Evolutionary conservation across 2,113 vertebrate species (phyloP).

Genomic region (Rhinolophus sinicus): DNA sequence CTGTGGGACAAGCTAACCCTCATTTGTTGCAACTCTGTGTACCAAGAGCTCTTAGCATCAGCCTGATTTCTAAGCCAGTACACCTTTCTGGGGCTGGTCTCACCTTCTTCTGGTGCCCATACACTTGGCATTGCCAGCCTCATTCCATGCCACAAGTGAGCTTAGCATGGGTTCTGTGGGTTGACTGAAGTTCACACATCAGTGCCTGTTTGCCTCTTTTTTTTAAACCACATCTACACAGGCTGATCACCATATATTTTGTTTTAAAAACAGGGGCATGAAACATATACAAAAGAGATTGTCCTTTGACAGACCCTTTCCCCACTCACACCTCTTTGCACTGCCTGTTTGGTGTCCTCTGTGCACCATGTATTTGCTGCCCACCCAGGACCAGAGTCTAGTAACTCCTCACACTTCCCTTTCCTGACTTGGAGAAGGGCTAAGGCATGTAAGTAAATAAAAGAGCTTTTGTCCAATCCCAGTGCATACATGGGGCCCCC

Average conservation of each 20-base stretch:
- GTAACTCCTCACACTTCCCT: conserved; percentile 5
- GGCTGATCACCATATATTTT: not conserved
- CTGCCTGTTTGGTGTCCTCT: not conserved
- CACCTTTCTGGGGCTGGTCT: not conserved
- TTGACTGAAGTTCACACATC: not conserved
- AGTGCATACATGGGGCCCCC: not conserved
- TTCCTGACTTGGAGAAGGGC: not conserved
- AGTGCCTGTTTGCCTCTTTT: not conserved
- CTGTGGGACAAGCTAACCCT: not conserved
- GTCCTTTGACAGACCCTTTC: not conserved
- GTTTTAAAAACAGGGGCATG: not conserved
- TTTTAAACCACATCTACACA: not conserved
- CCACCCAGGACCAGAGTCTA: not conserved
- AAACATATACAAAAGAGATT: not conserved
- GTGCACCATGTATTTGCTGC: not conserved
- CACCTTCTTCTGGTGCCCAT: not conserved
- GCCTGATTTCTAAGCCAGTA: not conserved
- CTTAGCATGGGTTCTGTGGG: not conserved
- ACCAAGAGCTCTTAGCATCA: not conserved
- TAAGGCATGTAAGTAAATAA: conserved; percentile 57
- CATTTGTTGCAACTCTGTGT: not conserved
- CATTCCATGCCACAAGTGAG: not conserved
- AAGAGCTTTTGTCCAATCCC: conserved; percentile 45
- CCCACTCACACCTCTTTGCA: not conserved
- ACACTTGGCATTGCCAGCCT: not conserved